Evolutionary conservation across 1,140 invertebrate genomes (phyloP), one percentile per base, ranked within the genome.

Genomic region (Grapholita molesta): DNA sequence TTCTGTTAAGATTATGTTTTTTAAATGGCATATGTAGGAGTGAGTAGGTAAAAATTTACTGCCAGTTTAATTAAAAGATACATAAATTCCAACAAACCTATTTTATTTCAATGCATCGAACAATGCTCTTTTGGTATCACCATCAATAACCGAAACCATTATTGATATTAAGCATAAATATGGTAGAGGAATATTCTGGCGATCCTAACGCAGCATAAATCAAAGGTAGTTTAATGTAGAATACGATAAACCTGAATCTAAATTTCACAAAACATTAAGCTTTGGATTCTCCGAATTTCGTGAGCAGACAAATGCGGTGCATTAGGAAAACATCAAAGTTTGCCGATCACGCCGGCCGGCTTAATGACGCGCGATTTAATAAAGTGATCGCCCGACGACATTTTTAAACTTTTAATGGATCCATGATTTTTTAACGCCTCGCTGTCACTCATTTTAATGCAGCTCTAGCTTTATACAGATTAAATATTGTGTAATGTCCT

Each of bases 241-340:
- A 21, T 30, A 30, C n/a, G n/a, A n/a, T 6, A 8, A 30, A 30
- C 11, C 55, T 25, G 11, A 9, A 25, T 25, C 12, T n/a, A 61
- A 30, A 24, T 24, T 61, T 61, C 28, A 61, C 23, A 15, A 61
- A 61, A 25, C 55, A 24, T 28, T 24, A 61, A 61, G n/a, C 28
- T 2, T 8, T 28, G 23, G 55, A 30, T 61, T 61, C 53, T 28
- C 55, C 55, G 24, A 61, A 25, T 25, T 61, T 30, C 55, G 28
- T 55, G 66, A 53, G 68, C 64, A 69, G 71, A 72, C 66, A 72
- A 72, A 72, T 72, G 71, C 61, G 64, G 64, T 65, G 68, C 71
- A 72, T 72, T 69, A 72, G 21, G 42, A 48, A 68, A 69, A 64
- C 71, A 69, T 72, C 28, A 69, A 72, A 72, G 23, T 72, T 72